These are phyloP conservation scores for Maniola hyperantus DNA, from an alignment of 2,888 invertebrate genomes.

Conservation along the genomic window DNA sequence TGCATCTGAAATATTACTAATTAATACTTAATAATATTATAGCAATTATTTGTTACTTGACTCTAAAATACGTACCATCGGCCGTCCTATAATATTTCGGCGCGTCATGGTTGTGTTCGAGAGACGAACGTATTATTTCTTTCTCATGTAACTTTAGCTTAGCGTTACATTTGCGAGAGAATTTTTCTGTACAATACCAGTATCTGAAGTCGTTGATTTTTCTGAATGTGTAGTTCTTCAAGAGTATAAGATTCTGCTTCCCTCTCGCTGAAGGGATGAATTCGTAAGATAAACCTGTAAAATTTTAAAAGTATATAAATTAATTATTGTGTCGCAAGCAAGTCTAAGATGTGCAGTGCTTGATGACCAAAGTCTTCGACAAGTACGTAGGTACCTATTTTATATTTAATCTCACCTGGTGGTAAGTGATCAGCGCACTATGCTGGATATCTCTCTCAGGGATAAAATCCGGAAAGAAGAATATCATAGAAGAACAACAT, in stretches of 20 bases:
- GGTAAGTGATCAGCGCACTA: too few relatives aligned
- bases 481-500: too few relatives aligned
- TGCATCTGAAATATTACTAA: too few relatives aligned
- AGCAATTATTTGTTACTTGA: constrained; percentile 23
- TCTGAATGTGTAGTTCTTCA: constrained; percentile 45
- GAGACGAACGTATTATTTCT: constrained; percentile 37
- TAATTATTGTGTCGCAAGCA: neutral
- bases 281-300: constrained; percentile 43
- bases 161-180: constrained; percentile 44
- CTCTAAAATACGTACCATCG: constrained; percentile 20
- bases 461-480: too few relatives aligned
- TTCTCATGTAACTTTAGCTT: constrained; percentile 44
- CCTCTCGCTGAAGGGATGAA: constrained; percentile 51
- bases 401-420: too few relatives aligned
- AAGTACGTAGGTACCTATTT: too few relatives aligned
- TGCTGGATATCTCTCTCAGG: too few relatives aligned
- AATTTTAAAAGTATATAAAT: neutral
- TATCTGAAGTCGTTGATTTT: constrained; percentile 43
- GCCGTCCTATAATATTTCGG: constrained; percentile 25
- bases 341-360: too few relatives aligned
- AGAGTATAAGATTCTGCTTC: constrained; percentile 33
- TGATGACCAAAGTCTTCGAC: too few relatives aligned
- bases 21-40: neutral
- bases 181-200: constrained; percentile 50
- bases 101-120: constrained; percentile 42